phyloP scores from a whole-genome alignment of 92 coral and sea anemone genomes.

The Micromussa lordhowensis region DNA sequence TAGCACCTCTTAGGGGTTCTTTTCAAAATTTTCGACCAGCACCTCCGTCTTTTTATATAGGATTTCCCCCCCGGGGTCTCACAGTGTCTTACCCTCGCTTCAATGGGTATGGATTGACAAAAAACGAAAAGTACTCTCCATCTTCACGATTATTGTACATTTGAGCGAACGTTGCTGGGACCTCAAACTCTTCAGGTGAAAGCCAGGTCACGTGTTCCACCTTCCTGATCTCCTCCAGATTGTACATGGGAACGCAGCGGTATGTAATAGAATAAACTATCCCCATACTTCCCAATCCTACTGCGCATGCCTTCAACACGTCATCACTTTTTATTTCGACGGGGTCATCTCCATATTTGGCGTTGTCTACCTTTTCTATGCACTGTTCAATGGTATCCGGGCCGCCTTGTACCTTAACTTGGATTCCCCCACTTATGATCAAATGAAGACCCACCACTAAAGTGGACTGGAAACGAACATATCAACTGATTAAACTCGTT shows the following conservation, averaged over 20 bases:
- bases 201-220: constrained; percentile 13
- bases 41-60: no score
- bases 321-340: constrained; percentile 37
- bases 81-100: not conserved
- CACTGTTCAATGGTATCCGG: constrained; percentile 31
- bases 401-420: constrained; percentile 40
- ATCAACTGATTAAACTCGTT: no score
- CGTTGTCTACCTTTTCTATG: constrained; percentile 13
- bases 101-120: constrained; percentile 55
- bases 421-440: constrained; percentile 37
- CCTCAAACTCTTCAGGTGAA: not conserved
- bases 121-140: constrained; percentile 48
- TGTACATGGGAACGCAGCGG: constrained; percentile 52
- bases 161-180: constrained; percentile 16
- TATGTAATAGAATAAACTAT: constrained; percentile 46
- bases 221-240: constrained; percentile 27
- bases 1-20: no score
- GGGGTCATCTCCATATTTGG: constrained; percentile 37
- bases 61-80: no score
- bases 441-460: constrained; percentile 46
- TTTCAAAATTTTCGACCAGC: no score
- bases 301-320: constrained; percentile 40
- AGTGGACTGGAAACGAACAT: constrained; percentile 43
- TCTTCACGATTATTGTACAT: constrained; percentile 16
- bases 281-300: constrained; percentile 46